phyloP scores from a whole-genome alignment of 2,888 invertebrate species.

The Asteroscopus sphinx region DNA sequence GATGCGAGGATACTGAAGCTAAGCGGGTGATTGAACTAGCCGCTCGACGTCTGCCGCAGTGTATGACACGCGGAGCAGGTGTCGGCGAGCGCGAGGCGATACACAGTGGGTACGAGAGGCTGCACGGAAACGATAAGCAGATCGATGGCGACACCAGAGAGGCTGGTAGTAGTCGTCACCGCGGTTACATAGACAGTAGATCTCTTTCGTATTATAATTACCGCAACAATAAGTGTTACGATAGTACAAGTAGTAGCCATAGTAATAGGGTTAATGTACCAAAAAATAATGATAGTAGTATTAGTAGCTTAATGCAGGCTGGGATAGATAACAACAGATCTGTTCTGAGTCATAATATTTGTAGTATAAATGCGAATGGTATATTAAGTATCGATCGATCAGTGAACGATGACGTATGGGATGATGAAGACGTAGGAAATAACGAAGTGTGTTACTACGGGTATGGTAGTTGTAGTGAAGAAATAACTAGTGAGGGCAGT shows the following conservation, averaged over 20 bases:
- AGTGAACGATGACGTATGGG: neutral
- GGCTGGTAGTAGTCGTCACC: neutral
- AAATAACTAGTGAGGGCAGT: neutral
- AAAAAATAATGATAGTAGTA: slow-evolving; percentile 5
- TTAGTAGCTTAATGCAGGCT: slow-evolving; percentile 1
- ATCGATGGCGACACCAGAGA: too few species aligned
- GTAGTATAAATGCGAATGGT: neutral
- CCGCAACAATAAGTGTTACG: neutral
- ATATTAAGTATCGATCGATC: neutral
- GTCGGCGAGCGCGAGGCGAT: neutral
- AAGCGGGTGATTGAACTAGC: neutral
- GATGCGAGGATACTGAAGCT: too few species aligned
- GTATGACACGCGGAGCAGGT: too few species aligned
- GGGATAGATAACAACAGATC: neutral
- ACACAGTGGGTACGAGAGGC: neutral
- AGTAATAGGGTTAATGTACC: slow-evolving; percentile 5
- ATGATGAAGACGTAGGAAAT: slow-evolving; percentile 1
- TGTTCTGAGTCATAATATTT: neutral
- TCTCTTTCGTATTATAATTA: slow-evolving; percentile 3
- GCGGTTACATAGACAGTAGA: slow-evolving; percentile 1
- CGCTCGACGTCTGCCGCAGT: slow-evolving; percentile 3
- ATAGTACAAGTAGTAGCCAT: neutral
- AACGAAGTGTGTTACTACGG: neutral
- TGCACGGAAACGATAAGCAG: neutral
- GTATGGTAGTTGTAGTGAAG: neutral